Evolutionary conservation across 30 jellyfish, hydroid and myxozoan genomes (phyloP), one percentile per base, ranked within the genome.

Genomic region (Aurelia coerulea): DNA sequence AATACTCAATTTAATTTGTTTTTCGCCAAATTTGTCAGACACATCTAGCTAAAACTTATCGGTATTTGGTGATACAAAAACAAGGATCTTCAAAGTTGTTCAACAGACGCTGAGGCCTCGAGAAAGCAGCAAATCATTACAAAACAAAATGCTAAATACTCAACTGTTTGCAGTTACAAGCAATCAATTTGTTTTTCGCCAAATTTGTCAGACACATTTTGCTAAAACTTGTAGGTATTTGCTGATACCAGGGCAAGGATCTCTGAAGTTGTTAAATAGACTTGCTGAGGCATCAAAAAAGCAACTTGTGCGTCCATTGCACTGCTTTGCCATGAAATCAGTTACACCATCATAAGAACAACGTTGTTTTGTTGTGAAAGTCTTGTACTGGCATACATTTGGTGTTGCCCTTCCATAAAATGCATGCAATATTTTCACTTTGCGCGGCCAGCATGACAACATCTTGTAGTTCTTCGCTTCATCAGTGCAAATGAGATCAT

Each of bases 341-440:
- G 83, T 76, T 1, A 79, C 84, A 3, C 95, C 95, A 54, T 77
- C 69, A 29, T 31, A 52, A 34, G 78, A 52, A 69, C 95, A 86
- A 18, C 56, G 10, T 63, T 56, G 23, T 1, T 46, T 62, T 15
- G 67, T 13, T 5, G 95, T 64, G 60, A 41, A 49, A 19, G 31
- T 46, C 19, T 68, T 63, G 49, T 23, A 37, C 39, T 68, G 62
- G 76, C 95, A 86, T 17, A 56, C 23, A 32, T 70, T 52, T 23
- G 74, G 39, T 12, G 66, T 19, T 3, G 58, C 66, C 6, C 95
- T 89, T 6, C 95, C 95, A 58, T 75, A 86, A 54, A 77, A 86
- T 8, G 95, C 95, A 29, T 71, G 69, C 50, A 86, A 4, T 10
- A 70, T 62, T 39, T 77, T 68, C 2, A 86, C 56, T 10, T 50